Percentiles rank a stretch among this genome's conserved stretches.
phyloP scores from a whole-genome alignment of 2,797 vertebrate species.

The Sebastiscus tertius region DNA sequence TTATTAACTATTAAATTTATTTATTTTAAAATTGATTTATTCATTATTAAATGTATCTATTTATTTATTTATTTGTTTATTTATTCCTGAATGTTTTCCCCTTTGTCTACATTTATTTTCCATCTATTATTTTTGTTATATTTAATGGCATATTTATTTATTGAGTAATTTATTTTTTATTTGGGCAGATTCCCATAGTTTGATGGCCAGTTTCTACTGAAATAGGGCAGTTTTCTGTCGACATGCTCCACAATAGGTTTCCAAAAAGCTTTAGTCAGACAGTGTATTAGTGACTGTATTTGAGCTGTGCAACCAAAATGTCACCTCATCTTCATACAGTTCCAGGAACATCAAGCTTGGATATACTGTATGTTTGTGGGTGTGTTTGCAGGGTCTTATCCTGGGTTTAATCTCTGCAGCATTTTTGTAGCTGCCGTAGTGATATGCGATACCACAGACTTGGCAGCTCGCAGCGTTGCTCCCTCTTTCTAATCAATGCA shows the following conservation, averaged over 20 bases:
- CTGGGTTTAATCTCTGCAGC: conserved; percentile 43
- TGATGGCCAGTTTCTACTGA: neutral
- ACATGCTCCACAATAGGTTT: neutral
- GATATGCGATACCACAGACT: conserved; percentile 36
- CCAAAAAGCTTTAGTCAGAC: neutral
- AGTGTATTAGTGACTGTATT: neutral
- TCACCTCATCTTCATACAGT: neutral
- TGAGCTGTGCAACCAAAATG: neutral
- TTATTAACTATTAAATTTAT: too few species aligned
- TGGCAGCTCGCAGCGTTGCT: conserved; percentile 26
- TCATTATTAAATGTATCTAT: too few species aligned
- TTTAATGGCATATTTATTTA: too few species aligned
- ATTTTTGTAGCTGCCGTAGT: conserved; percentile 41
- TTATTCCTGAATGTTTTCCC: too few species aligned
- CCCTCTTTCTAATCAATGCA: conserved; percentile 46
- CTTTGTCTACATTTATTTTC: too few species aligned
- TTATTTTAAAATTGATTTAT: too few species aligned
- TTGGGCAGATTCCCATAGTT: neutral
- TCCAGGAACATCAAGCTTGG: neutral
- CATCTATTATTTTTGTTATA: too few species aligned
- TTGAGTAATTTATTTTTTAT: too few species aligned
- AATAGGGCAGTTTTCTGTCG: neutral
- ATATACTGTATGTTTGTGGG: neutral
- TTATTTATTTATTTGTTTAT: too few species aligned
- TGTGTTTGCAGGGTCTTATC: neutral